Conservation (phyloP, 1,140 invertebrate genomes). For the Planococcus citri region DNA sequence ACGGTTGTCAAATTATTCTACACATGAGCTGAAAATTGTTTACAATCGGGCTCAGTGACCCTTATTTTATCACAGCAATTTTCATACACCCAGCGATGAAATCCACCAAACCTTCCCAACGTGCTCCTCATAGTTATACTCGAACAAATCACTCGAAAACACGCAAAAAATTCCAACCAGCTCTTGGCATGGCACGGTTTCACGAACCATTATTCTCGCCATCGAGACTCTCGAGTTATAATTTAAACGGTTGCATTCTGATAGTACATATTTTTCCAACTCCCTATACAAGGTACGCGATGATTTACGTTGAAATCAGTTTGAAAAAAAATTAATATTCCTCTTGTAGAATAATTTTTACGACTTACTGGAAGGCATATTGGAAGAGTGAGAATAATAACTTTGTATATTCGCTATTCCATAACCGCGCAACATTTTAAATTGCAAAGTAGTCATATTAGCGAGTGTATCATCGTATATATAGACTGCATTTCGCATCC, state of each 20-base stretch:
- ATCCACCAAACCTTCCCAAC: too few relatives aligned
- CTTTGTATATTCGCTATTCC: slow-evolving; percentile 1
- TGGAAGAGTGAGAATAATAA: slow-evolving; percentile 1
- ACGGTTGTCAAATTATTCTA: too few relatives aligned
- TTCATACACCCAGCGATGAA: too few relatives aligned
- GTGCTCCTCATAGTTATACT: too few relatives aligned
- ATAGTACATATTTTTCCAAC: neutral
- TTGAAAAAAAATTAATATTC: neutral
- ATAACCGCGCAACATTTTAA: slow-evolving; percentile 1
- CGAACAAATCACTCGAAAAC: too few relatives aligned
- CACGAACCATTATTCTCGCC: too few relatives aligned
- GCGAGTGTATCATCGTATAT: neutral
- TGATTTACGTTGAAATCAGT: neutral
- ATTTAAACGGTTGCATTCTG: neutral
- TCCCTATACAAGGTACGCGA: neutral
- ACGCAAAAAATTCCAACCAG: too few relatives aligned
- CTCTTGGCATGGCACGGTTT: too few relatives aligned
- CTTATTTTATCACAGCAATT: too few relatives aligned
- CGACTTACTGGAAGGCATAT: neutral
- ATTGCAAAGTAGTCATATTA: slow-evolving; percentile 6
- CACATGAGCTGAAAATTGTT: too few relatives aligned
- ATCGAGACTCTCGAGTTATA: too few relatives aligned
- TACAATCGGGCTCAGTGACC: too few relatives aligned
- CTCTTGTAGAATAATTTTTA: neutral
- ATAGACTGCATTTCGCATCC: neutral